Base-by-base conservation (phyloP, 2,113 vertebrate species). In the Athene noctua region DNA sequence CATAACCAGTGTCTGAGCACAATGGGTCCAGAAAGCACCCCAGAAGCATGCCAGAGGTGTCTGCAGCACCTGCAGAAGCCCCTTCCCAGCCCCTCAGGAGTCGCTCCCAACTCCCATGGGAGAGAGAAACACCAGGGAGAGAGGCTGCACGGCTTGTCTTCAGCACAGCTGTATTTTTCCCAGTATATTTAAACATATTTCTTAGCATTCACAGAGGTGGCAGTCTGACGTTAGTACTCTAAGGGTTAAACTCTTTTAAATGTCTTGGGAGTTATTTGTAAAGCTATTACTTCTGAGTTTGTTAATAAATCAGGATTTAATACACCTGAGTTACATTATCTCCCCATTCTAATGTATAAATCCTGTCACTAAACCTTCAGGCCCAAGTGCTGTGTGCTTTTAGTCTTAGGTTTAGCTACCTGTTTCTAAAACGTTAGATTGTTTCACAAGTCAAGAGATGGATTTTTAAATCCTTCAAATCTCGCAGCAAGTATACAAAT, bases 221-320 rank as follows among this genome's bases (percentile, higher is more conserved):
- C 71, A 74, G 92, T 14, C 88, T 96, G 95, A 91, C 84, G 80
- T 54, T 52, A 57, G 95, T 22, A 36, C 61, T 55, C 49, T 8
- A 90, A 91, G 94, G 95, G 94, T 95, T 96, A 97, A 95, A 94
- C 22, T 75, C 79, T 93, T 88, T 67, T 62, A 92, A 93, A 93
- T 72, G 86, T 92, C 96, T 95, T 79, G 94, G 95, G 94, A 96
- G 91, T 92, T 96, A 95, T 97, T 97, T 97, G 95, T 93, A 96
- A 96, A 97, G 95, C 95, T 91, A 96, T 96, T 95, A 96, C 92
- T 95, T 73, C 88, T 75, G 91, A 95, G 91, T 96, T 96, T 92
- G 95, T 97, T 97, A 96, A 96, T 96, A 97, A 97, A 97, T 95
- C 96, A 94, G 96, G 94, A 95, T 97, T 97, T 97, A 97, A 97